Percentiles rank a stretch among this genome's conserved stretches.
These are phyloP conservation scores for Habrosyne pyritoides DNA, from an alignment of 2,888 invertebrate genomes.

Conservation along the genomic window DNA sequence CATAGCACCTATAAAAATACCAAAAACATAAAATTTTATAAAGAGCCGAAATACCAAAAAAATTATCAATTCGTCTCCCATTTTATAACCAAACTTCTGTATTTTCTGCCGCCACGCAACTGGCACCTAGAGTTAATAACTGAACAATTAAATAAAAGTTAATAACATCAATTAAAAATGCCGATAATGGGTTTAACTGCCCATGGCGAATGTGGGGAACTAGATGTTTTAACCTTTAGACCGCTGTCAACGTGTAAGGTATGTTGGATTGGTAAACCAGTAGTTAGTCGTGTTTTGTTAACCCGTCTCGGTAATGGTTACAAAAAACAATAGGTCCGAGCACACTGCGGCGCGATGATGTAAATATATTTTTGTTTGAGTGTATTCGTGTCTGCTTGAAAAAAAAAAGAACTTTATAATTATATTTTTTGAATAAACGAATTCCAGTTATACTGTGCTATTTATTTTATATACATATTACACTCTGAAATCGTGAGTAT, in stretches of 20 bases:
- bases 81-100: constrained; percentile 2
- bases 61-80: constrained; percentile 6
- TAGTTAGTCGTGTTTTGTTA: constrained; percentile 43
- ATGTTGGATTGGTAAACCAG: constrained; percentile 39
- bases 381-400: too few relatives aligned
- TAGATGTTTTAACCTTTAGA: background rate
- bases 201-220: background rate
- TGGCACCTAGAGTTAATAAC: constrained; percentile 1
- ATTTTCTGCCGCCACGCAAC: constrained; percentile 5
- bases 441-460: too few relatives aligned
- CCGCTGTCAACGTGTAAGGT: constrained; percentile 42
- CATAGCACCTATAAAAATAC: background rate
- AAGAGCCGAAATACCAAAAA: background rate
- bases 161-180: background rate
- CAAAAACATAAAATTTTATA: background rate
- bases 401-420: too few relatives aligned
- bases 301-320: constrained; percentile 9
- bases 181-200: constrained; percentile 1
- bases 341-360: background rate
- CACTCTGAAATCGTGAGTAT: background rate
- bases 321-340: background rate
- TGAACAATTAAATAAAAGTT: background rate
- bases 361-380: background rate
- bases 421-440: too few relatives aligned
- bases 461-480: too few relatives aligned